A percentile compares a stretch with the other conserved stretches of the same genome.
These are phyloP conservation scores for Heliconius charithonia DNA, from an alignment of 2,888 invertebrate genomes.

Conservation along the genomic window DNA sequence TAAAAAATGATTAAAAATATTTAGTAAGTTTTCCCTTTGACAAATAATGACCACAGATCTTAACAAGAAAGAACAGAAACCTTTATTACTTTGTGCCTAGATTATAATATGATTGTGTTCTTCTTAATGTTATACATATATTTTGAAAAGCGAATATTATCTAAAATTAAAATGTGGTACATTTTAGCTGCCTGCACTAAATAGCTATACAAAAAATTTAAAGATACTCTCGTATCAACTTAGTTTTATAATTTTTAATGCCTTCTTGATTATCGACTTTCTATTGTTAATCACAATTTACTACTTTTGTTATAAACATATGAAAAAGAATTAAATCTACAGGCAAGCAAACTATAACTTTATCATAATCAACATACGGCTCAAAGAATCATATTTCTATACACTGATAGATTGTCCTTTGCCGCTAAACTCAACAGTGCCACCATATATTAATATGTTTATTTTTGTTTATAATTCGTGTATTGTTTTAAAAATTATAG, in stretches of 20 bases:
- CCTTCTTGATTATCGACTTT: not conserved
- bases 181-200: not conserved
- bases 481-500: not conserved
- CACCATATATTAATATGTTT: not conserved
- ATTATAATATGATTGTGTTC: too few relatives aligned
- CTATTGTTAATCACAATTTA: not conserved
- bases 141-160: too few relatives aligned
- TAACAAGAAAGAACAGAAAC: not conserved
- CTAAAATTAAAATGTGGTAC: too few relatives aligned
- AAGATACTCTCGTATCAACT: not conserved
- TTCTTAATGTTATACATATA: not conserved
- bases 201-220: not conserved
- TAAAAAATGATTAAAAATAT: too few relatives aligned
- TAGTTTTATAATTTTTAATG: not conserved
- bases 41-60: not conserved
- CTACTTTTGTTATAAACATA: not conserved
- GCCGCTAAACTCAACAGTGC: not conserved
- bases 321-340: not conserved
- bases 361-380: not conserved
- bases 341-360: not conserved
- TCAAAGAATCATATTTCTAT: not conserved
- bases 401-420: not conserved
- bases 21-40: not conserved
- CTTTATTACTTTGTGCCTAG: not conserved
- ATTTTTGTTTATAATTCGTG: not conserved